Conservation (phyloP, 2,797 vertebrate species). For the Argentina silus region DNA sequence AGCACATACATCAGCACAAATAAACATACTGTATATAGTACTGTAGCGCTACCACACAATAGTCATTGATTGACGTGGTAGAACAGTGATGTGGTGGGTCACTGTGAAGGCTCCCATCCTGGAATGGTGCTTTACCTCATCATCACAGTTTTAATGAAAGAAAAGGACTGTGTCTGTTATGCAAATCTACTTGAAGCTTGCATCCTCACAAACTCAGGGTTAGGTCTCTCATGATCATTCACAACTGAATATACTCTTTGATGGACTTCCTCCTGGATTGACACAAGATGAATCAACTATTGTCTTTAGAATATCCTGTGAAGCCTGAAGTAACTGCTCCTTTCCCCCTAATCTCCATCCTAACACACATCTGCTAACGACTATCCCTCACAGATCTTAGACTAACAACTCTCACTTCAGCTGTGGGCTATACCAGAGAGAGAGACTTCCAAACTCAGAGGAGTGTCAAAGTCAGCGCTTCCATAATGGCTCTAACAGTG, state of each 20-base stretch:
- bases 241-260: background rate
- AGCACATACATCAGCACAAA: too few species aligned
- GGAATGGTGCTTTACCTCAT: too few species aligned
- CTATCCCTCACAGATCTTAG: slow-evolving; percentile 13
- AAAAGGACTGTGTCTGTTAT: background rate
- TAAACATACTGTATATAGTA: too few species aligned
- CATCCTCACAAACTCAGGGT: background rate
- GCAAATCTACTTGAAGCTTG: background rate
- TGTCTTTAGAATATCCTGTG: background rate
- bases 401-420: slow-evolving; percentile 15
- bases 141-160: too few species aligned
- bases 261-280: background rate
- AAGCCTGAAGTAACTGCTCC: background rate
- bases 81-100: too few species aligned
- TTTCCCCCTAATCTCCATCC: background rate
- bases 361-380: slow-evolving; percentile 17
- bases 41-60: too few species aligned
- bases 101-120: too few species aligned
- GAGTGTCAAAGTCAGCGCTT: slow-evolving; percentile 8
- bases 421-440: slow-evolving; percentile 6
- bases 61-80: too few species aligned
- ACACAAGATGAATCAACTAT: background rate
- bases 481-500: slow-evolving; percentile 14
- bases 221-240: background rate
- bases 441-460: background rate